A percentile compares a stretch with the other conserved stretches of the same genome.
Evolutionary conservation across 2,888 invertebrate genomes (phyloP).

Genomic region (Trichopoda pennipes): DNA sequence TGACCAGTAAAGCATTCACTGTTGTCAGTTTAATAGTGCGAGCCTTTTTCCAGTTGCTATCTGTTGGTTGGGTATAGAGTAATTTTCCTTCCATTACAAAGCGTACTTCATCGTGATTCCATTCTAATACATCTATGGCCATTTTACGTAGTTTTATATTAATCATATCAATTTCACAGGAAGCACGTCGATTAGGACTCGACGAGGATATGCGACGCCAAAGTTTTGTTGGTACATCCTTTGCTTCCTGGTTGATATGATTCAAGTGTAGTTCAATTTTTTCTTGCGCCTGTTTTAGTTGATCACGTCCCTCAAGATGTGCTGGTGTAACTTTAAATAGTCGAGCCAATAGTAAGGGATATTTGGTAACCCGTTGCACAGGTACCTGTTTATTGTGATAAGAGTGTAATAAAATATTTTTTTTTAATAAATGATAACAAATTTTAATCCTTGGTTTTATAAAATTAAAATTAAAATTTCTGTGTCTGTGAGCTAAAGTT

Average conservation of each 20-base stretch:
- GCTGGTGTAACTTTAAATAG: slow-evolving; percentile 94
- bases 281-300: slow-evolving; percentile 92
- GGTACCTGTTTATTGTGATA: slow-evolving; percentile 85
- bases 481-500: too few relatives aligned
- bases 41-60: slow-evolving; percentile 94
- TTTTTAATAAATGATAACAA: background rate
- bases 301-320: slow-evolving; percentile 91
- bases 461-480: too few relatives aligned
- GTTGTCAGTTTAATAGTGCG: slow-evolving; percentile 93
- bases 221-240: slow-evolving; percentile 93
- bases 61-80: slow-evolving; percentile 93
- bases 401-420: slow-evolving; percentile 1
- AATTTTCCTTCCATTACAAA: slow-evolving; percentile 95
- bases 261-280: slow-evolving; percentile 96
- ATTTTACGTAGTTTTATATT: slow-evolving; percentile 95
- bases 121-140: slow-evolving; percentile 95
- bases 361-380: slow-evolving; percentile 97
- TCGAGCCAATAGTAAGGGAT: slow-evolving; percentile 94
- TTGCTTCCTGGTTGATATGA: slow-evolving; percentile 96
- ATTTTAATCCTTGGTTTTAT: too few relatives aligned
- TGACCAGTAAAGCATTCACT: slow-evolving; percentile 93
- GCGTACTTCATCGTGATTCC: slow-evolving; percentile 96
- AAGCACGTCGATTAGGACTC: slow-evolving; percentile 85
- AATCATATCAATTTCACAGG: slow-evolving; percentile 92
- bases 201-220: slow-evolving; percentile 93